Conservation (phyloP, 2,113 vertebrate genomes). For the Benitochromis conjunctus region DNA sequence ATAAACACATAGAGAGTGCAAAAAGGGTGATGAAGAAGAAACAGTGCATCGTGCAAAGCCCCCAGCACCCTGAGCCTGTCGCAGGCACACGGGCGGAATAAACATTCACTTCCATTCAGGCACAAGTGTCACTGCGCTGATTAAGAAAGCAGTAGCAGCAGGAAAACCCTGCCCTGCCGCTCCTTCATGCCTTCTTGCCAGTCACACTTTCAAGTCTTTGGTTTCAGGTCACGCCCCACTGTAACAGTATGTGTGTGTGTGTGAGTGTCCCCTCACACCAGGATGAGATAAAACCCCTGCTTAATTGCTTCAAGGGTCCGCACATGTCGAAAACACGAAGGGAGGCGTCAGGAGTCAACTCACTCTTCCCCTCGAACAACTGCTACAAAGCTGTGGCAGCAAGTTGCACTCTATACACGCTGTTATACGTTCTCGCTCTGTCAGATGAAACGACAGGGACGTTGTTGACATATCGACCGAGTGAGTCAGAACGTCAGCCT, state of each 20-base stretch:
- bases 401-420: neutral
- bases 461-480: neutral
- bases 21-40: too few species aligned
- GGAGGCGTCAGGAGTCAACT: neutral
- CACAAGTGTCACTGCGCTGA: neutral
- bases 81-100: neutral
- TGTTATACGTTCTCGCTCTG: neutral
- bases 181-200: neutral
- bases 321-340: neutral
- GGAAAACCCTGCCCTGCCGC: constrained; percentile 22
- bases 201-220: neutral
- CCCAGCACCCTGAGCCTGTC: neutral
- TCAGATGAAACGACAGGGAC: fast-evolving
- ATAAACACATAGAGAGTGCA: neutral
- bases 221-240: neutral
- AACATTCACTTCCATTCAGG: neutral
- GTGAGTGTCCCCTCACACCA: neutral
- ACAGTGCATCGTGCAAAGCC: neutral
- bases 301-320: neutral
- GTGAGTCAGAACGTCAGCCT: neutral
- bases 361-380: neutral
- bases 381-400: neutral
- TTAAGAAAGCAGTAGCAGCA: neutral
- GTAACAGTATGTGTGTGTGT: neutral
- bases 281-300: neutral